Evolutionary conservation across 2,113 vertebrate genomes (phyloP).

Genomic region (Ptyas mucosa): DNA sequence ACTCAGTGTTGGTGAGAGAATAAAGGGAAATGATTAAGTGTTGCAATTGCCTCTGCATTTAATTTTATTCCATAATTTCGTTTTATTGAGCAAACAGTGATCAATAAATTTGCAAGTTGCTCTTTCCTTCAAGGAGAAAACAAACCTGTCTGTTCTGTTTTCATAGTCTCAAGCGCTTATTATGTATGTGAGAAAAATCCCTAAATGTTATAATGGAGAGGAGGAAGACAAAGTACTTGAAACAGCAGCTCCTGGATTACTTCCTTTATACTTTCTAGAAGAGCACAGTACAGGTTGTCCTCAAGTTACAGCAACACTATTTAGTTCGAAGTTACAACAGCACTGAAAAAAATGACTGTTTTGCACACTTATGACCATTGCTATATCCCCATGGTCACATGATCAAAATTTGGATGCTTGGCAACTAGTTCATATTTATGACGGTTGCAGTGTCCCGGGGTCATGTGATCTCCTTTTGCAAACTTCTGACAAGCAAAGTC

Average conservation of each 20-base stretch:
- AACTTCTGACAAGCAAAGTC: too few species aligned
- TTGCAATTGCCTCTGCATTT: constrained; percentile 53
- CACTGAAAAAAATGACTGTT: not conserved
- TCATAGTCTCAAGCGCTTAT: constrained; percentile 57
- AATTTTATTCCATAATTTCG: constrained; percentile 45
- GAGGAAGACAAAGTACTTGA: constrained; percentile 26
- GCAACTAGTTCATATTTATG: too few species aligned
- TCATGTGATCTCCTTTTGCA: too few species aligned
- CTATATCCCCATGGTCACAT: too few species aligned
- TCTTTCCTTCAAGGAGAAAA: constrained; percentile 51
- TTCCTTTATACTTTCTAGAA: constrained; percentile 46
- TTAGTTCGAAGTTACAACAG: not conserved
- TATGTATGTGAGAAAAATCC: constrained; percentile 17
- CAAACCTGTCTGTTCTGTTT: constrained; percentile 46
- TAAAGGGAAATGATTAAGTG: constrained; percentile 21
- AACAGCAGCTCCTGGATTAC: constrained; percentile 60
- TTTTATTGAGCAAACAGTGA: constrained; percentile 41
- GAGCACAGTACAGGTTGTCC: not conserved
- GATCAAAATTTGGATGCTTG: too few species aligned
- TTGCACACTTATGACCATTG: not conserved
- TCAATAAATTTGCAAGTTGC: constrained; percentile 45
- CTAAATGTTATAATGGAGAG: constrained; percentile 59
- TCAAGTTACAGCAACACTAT: not conserved
- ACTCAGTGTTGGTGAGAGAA: constrained; percentile 27
- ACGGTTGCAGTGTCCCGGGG: too few species aligned